Evolutionary conservation across 2,113 vertebrate genomes (phyloP).

Genomic region (Aix galericulata): DNA sequence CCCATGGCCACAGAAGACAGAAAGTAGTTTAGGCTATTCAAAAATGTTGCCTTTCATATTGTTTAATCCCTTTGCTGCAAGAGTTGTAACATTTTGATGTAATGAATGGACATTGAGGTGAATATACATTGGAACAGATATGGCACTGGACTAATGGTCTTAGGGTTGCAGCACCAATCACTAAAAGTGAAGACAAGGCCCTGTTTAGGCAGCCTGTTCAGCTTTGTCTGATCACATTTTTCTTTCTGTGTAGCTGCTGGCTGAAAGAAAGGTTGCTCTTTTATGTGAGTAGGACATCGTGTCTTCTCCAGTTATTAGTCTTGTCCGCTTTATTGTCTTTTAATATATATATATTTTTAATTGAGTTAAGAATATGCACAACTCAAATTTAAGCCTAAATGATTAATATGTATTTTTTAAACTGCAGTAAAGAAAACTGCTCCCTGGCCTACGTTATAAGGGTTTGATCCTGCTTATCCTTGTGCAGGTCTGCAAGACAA

Average conservation of each 20-base stretch:
- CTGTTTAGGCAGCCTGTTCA: neutral
- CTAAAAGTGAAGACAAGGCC: neutral
- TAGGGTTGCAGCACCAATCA: neutral
- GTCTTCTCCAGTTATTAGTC: neutral
- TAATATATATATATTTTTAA: no score
- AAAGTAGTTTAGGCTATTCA: neutral
- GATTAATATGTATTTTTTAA: neutral
- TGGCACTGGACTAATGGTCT: neutral
- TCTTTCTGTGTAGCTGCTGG: neutral
- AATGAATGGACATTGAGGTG: neutral
- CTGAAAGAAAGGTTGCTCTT: neutral
- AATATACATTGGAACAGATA: neutral
- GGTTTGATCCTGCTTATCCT: neutral
- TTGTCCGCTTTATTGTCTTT: neutral
- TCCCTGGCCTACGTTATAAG: neutral
- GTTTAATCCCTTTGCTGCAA: constrained; percentile 24
- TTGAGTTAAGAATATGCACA: neutral
- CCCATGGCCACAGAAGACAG: neutral
- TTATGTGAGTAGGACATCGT: neutral
- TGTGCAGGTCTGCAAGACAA: neutral
- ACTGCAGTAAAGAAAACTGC: neutral
- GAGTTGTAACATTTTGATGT: neutral
- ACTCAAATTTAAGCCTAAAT: neutral
- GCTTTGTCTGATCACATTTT: neutral
- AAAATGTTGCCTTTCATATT: neutral